Evolutionary conservation across 2,797 vertebrate species (phyloP).

Genomic region (Phoebastria nigripes): DNA sequence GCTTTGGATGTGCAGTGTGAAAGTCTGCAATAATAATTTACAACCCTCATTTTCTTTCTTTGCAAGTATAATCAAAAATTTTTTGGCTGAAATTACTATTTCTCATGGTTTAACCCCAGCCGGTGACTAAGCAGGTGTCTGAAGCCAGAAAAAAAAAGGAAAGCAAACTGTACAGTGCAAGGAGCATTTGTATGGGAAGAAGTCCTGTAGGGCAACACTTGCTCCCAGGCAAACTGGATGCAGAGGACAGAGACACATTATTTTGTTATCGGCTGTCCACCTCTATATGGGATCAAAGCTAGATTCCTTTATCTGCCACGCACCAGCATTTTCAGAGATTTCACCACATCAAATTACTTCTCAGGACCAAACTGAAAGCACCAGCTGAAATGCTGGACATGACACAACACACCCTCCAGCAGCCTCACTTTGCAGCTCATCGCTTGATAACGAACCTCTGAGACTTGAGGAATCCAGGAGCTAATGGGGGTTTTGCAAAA

Average conservation of each 20-base stretch:
- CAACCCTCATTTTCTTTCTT: background rate
- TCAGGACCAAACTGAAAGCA: background rate
- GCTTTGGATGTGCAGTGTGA: fast-evolving
- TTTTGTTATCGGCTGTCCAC: background rate
- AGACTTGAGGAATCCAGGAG: background rate
- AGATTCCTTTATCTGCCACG: background rate
- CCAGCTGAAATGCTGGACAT: background rate
- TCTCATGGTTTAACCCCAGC: too few relatives aligned
- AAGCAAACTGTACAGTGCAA: background rate
- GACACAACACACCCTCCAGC: background rate
- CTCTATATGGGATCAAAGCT: background rate
- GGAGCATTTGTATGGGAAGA: background rate
- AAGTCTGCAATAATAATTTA: background rate
- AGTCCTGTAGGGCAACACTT: background rate
- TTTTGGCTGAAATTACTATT: background rate
- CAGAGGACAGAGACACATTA: background rate
- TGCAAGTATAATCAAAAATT: background rate
- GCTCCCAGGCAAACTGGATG: background rate
- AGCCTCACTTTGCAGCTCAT: background rate
- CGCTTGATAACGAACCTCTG: background rate
- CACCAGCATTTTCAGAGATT: background rate
- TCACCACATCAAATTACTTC: background rate
- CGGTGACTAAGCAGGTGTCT: background rate
- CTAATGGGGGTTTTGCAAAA: fast-evolving
- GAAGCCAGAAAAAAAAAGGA: background rate